Evolutionary conservation across 2,113 vertebrate species (phyloP).

Genomic region (Megaleporinus macrocephalus): DNA sequence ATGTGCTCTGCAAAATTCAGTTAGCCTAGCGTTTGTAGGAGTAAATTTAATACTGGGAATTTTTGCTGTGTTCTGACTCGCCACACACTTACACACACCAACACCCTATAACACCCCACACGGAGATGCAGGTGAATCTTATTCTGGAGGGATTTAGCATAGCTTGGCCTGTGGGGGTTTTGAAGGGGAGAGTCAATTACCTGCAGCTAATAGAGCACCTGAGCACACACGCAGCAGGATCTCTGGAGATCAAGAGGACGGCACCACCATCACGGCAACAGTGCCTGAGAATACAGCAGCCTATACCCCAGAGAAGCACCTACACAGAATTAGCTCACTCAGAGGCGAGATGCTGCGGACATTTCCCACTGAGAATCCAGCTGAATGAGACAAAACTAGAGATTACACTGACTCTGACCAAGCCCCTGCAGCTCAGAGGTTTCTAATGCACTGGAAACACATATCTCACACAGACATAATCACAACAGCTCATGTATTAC

Average conservation of each 20-base stretch:
- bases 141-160: constrained; percentile 71
- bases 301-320: not conserved
- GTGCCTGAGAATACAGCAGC: not conserved
- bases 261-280: constrained; percentile 39
- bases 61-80: not conserved
- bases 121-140: constrained; percentile 53
- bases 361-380: not conserved
- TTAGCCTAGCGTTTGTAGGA: not conserved
- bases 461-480: not conserved
- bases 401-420: not conserved
- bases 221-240: constrained; percentile 62
- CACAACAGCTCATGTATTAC: not conserved
- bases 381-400: not conserved
- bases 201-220: constrained; percentile 70
- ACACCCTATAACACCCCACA: constrained; percentile 11
- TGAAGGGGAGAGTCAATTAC: constrained; percentile 73
- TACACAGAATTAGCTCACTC: not conserved
- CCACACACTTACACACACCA: not conserved
- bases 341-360: not conserved
- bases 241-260: constrained; percentile 47
- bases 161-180: constrained; percentile 57
- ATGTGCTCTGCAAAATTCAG: not conserved
- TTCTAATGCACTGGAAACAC: not conserved
- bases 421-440: not conserved
- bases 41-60: not conserved